phyloP scores from a whole-genome alignment of 2,797 vertebrate species.

The Pipistrellus nathusii region DNA sequence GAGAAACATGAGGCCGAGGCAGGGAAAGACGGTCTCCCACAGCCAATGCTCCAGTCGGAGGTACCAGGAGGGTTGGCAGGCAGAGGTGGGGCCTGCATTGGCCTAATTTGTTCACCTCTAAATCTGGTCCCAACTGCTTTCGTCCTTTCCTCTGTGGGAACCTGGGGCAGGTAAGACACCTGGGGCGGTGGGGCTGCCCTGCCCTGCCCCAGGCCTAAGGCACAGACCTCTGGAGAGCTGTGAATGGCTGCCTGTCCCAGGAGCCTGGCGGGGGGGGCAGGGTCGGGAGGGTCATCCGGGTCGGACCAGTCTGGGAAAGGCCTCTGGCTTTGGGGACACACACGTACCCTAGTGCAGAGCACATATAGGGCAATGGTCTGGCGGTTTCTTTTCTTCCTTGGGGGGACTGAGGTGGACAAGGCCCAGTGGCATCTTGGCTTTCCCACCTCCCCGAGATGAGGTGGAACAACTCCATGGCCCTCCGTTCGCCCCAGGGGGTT shows the following conservation, averaged over 20 bases:
- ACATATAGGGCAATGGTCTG: accelerated
- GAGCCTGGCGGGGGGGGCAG: not conserved
- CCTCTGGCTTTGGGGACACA: not conserved
- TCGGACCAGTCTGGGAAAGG: not conserved
- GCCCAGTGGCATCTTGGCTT: not conserved
- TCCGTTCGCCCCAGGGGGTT: not conserved
- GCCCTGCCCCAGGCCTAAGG: not conserved
- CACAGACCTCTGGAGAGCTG: not conserved
- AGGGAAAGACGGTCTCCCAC: not conserved
- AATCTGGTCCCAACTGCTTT: too few relatives aligned
- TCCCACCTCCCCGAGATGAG: not conserved
- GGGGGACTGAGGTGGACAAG: not conserved
- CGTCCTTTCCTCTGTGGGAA: not conserved
- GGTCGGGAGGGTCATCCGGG: not conserved
- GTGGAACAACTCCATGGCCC: not conserved
- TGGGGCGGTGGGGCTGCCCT: not conserved
- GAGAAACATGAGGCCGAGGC: not conserved
- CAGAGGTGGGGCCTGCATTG: not conserved
- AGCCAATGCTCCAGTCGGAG: not conserved
- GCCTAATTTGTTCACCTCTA: not conserved
- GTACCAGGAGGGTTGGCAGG: not conserved
- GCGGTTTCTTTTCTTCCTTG: not conserved
- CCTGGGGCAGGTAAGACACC: not conserved
- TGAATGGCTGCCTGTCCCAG: not conserved
- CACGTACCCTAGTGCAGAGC: not conserved